Conservation (phyloP, 2,797 vertebrate species). For the Periophthalmus magnuspinnatus region DNA sequence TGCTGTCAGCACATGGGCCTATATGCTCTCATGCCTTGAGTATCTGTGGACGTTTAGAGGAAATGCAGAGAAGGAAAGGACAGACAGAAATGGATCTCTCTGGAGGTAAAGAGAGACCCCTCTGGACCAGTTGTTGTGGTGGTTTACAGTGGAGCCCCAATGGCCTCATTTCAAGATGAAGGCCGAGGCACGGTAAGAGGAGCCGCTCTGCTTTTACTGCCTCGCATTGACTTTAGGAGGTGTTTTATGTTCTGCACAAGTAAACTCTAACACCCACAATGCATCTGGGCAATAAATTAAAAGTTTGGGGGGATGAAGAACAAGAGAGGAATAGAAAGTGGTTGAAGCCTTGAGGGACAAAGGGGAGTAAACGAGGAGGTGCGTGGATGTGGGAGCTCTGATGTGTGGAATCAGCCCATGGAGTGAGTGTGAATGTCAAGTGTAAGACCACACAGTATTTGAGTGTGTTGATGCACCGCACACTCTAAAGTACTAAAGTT, state of each 20-base stretch:
- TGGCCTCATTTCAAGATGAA: slow-evolving; percentile 19
- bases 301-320: not conserved
- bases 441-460: not conserved
- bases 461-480: slow-evolving; percentile 1
- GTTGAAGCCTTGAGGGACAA: not conserved
- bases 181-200: slow-evolving; percentile 15
- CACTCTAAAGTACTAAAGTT: slow-evolving; percentile 1
- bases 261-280: slow-evolving; percentile 12
- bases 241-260: slow-evolving; percentile 3
- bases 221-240: slow-evolving; percentile 1
- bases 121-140: slow-evolving; percentile 9
- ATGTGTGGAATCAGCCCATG: slow-evolving; percentile 22
- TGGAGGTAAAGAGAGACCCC: slow-evolving; percentile 26
- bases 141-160: slow-evolving; percentile 20
- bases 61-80: slow-evolving; percentile 44
- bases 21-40: slow-evolving; percentile 69
- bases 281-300: not conserved
- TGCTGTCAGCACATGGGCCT: slow-evolving; percentile 68
- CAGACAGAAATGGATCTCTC: slow-evolving; percentile 33
- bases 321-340: not conserved
- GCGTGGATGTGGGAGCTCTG: slow-evolving; percentile 19
- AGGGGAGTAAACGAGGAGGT: slow-evolving; percentile 1
- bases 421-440: slow-evolving; percentile 23
- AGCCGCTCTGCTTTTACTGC: slow-evolving; percentile 18
- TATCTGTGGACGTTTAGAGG: slow-evolving; percentile 55